Conservation (phyloP, 2,888 invertebrate species). For the Philonicus albiceps region DNA sequence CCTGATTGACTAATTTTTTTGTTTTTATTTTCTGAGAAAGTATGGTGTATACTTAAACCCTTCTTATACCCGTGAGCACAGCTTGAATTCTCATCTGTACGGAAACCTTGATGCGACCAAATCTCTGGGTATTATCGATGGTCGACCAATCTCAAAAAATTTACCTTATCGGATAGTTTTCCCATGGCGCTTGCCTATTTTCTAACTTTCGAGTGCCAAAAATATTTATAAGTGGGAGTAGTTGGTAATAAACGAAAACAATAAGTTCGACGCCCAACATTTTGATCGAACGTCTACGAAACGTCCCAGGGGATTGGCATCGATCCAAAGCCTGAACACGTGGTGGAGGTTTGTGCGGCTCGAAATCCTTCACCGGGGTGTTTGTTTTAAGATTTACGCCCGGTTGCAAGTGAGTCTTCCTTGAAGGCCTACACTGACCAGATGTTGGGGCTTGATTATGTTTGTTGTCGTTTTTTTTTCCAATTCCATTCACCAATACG, state of each 20-base stretch:
- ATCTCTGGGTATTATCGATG: not conserved
- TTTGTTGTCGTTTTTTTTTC: conserved; percentile 7
- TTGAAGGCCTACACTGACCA: not conserved
- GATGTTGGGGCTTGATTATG: not conserved
- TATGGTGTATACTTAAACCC: not conserved
- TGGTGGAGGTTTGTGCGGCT: not conserved
- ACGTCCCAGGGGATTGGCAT: conserved; percentile 1
- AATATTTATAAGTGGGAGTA: conserved; percentile 28
- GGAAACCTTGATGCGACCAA: not conserved
- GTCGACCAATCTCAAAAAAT: not conserved
- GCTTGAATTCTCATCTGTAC: not conserved
- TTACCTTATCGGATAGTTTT: not conserved
- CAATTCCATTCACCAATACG: not conserved
- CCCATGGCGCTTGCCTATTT: not conserved
- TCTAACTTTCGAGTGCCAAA: conserved; percentile 8
- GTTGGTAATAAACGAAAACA: not conserved
- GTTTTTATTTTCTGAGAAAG: not conserved
- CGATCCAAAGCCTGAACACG: not conserved
- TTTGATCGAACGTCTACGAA: not conserved
- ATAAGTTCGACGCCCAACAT: conserved; percentile 25
- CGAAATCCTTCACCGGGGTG: not conserved
- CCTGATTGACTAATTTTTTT: not conserved
- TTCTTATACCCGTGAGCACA: not conserved
- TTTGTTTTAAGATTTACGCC: conserved; percentile 15
- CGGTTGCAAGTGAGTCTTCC: conserved; percentile 5